phyloP scores from a whole-genome alignment of 2,888 invertebrate genomes.

The Rhogogaster chlorosoma region DNA sequence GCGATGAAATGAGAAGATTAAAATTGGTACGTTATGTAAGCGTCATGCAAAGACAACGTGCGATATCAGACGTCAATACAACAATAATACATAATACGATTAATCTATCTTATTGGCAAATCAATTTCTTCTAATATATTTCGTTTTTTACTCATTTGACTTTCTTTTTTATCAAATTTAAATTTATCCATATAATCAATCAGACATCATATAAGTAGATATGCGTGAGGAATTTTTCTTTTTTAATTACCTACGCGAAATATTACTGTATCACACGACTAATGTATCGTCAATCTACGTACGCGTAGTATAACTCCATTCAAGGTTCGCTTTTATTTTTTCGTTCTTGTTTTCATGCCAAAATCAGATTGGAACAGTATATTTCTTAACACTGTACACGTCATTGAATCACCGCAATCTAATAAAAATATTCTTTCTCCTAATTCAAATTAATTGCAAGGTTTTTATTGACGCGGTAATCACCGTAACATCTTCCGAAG shows the following conservation, averaged over 20 bases:
- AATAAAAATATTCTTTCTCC: neutral
- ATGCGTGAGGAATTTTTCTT: too few species aligned
- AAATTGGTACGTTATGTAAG: neutral
- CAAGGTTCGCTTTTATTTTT: too few species aligned
- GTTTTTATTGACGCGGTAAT: neutral
- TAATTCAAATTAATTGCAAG: neutral
- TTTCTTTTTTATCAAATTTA: neutral
- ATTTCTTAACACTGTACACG: too few species aligned
- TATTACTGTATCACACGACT: too few species aligned
- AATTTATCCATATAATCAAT: neutral
- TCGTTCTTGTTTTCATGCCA: too few species aligned
- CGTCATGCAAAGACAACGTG: neutral
- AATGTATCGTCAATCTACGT: too few species aligned
- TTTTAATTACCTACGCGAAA: too few species aligned
- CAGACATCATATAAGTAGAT: too few species aligned
- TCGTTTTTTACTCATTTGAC: neutral
- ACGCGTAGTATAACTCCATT: too few species aligned
- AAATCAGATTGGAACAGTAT: too few species aligned
- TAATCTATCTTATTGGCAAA: neutral
- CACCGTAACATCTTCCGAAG: neutral
- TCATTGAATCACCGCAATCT: too few species aligned
- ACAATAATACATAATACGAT: neutral
- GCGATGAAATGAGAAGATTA: neutral
- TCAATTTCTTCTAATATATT: neutral
- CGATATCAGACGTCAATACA: neutral